Evolutionary conservation across 2,888 invertebrate species (phyloP).

Genomic region (Steromphala cineraria): DNA sequence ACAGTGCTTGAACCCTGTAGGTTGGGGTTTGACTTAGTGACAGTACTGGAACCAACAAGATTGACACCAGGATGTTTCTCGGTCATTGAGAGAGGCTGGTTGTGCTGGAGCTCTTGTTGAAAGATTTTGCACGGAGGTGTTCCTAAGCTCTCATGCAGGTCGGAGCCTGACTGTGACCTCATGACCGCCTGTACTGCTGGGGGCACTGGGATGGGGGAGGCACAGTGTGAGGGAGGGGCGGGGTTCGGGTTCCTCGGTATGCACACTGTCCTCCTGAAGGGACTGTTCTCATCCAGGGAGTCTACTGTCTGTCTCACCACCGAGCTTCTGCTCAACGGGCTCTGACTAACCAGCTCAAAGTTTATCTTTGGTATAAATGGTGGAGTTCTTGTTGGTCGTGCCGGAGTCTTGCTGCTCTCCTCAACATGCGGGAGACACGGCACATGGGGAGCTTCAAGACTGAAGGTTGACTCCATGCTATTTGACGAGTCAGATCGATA

Average conservation of each 20-base stretch:
- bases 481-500: background rate
- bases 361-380: background rate
- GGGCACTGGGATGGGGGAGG: background rate
- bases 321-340: background rate
- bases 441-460: too few species aligned
- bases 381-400: background rate
- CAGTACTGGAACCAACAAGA: background rate
- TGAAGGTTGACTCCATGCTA: background rate
- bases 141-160: too few species aligned
- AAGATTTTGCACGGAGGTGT: background rate
- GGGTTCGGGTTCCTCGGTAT: background rate
- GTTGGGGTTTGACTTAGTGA: too few species aligned
- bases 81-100: background rate
- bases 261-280: background rate
- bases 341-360: background rate
- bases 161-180: background rate
- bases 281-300: background rate
- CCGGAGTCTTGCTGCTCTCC: background rate
- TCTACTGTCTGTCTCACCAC: background rate
- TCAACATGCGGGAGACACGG: too few species aligned
- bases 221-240: background rate
- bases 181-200: background rate
- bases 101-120: background rate
- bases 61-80: background rate
- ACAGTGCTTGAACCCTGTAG: background rate